phyloP scores from a whole-genome alignment of 2,888 invertebrate species.

The Epinotia demarniana region DNA sequence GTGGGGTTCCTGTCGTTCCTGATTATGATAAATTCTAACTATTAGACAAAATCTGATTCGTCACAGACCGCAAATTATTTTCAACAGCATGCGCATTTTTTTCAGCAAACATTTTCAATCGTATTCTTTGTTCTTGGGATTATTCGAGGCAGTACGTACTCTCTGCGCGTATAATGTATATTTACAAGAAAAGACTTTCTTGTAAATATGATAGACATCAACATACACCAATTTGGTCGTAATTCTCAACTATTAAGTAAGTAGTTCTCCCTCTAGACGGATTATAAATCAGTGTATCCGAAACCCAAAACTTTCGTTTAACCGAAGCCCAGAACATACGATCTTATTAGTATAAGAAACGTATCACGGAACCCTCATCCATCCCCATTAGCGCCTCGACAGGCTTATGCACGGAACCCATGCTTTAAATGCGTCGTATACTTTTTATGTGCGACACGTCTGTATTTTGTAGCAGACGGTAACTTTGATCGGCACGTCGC shows the following conservation, averaged over 20 bases:
- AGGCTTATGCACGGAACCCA: constrained; percentile 38
- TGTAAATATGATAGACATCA: no score
- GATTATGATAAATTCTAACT: no score
- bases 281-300: background rate
- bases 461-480: constrained; percentile 42
- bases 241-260: background rate
- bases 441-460: constrained; percentile 41
- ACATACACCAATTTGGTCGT: background rate
- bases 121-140: background rate
- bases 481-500: constrained; percentile 66
- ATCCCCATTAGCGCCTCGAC: constrained; percentile 26
- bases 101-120: no score
- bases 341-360: constrained; percentile 22
- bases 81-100: no score
- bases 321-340: constrained; percentile 16
- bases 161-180: no score
- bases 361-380: constrained; percentile 26
- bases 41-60: no score
- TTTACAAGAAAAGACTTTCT: background rate
- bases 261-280: background rate
- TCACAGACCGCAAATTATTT: no score
- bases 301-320: constrained; percentile 4
- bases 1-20: no score
- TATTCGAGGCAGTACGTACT: background rate
- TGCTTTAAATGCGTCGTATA: constrained; percentile 43